A percentile compares a stretch with the other conserved stretches of the same genome.
Evolutionary conservation across 1,140 invertebrate species (phyloP).

Genomic region (Ostrea denselamellosa): DNA sequence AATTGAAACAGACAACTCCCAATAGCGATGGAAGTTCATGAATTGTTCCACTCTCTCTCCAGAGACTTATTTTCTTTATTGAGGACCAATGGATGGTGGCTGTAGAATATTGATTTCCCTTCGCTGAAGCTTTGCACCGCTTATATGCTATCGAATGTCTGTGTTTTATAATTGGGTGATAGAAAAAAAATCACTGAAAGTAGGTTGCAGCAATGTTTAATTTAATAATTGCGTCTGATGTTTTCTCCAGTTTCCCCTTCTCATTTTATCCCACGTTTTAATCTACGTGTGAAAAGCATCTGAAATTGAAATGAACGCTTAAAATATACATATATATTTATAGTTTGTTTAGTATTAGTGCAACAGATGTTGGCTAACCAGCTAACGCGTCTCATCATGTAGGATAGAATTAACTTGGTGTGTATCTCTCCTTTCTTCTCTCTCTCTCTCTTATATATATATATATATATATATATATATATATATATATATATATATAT

Average conservation of each 20-base stretch:
- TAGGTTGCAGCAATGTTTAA: constrained; percentile 15
- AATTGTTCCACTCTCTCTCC: constrained; percentile 11
- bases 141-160: constrained; percentile 30
- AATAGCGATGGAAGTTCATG: constrained; percentile 28
- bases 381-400: too few species aligned
- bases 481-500: too few species aligned
- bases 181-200: constrained; percentile 17
- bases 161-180: constrained; percentile 31
- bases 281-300: constrained; percentile 24
- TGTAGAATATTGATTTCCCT: background rate
- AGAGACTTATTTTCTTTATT: constrained; percentile 21
- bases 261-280: constrained; percentile 2
- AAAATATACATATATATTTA: too few species aligned
- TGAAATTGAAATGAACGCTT: background rate
- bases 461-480: too few species aligned
- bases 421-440: too few species aligned
- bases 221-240: constrained; percentile 36
- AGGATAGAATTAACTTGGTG: too few species aligned
- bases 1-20: constrained; percentile 35
- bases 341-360: too few species aligned
- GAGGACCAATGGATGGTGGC: constrained; percentile 26
- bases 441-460: too few species aligned
- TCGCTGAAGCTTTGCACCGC: constrained; percentile 30
- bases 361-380: too few species aligned
- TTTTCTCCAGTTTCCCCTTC: background rate